phyloP scores from a whole-genome alignment of 2,888 invertebrate species.

The Gisinianus flammeolus region DNA sequence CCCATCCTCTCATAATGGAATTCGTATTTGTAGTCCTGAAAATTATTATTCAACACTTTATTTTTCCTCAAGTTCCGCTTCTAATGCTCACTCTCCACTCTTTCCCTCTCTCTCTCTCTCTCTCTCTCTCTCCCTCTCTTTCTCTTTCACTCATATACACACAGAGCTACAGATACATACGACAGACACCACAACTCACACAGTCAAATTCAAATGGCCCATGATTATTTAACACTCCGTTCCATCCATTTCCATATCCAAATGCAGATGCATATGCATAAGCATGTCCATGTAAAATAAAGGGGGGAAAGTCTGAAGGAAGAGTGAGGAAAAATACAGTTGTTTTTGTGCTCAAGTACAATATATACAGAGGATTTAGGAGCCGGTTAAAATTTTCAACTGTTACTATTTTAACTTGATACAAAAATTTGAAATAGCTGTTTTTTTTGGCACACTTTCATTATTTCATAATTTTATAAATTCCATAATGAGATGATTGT shows the following conservation, averaged over 20 bases:
- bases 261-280: too few species aligned
- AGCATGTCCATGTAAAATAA: background rate
- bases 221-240: conserved; percentile 20
- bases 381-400: background rate
- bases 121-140: background rate
- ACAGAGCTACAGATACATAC: background rate
- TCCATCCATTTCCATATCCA: conserved; percentile 17
- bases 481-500: too few species aligned
- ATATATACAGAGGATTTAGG: too few species aligned
- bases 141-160: background rate
- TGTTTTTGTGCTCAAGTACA: too few species aligned
- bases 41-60: conserved; percentile 44
- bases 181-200: background rate
- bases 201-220: conserved; percentile 13
- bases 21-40: conserved; percentile 47
- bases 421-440: too few species aligned
- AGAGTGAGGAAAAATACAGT: too few species aligned
- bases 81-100: too few species aligned
- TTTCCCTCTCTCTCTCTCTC: background rate
- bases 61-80: conserved; percentile 39
- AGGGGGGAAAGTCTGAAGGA: too few species aligned
- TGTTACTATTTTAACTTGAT: background rate
- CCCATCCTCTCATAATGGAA: conserved; percentile 52
- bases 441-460: too few species aligned
- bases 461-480: too few species aligned